These are phyloP conservation scores for Perithous albicinctus DNA, from an alignment of 2,888 invertebrate species.

Conservation along the genomic window DNA sequence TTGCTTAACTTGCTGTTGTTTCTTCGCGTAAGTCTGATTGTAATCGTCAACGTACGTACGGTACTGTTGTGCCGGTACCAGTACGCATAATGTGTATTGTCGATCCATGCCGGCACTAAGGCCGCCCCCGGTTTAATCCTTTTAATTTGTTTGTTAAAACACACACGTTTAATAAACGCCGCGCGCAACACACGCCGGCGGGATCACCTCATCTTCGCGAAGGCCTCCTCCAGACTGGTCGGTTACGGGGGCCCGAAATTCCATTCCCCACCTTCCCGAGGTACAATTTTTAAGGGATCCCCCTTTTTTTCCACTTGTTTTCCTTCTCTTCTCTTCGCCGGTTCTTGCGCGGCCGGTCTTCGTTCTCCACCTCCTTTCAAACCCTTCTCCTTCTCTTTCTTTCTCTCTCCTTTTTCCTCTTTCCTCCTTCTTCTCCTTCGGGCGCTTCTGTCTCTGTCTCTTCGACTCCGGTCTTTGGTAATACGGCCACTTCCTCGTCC, in stretches of 20 bases:
- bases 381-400: conserved; percentile 45
- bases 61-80: conserved; percentile 84
- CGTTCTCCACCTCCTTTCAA: conserved; percentile 51
- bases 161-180: conserved; percentile 65
- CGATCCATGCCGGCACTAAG: conserved; percentile 82
- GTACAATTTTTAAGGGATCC: conserved; percentile 84
- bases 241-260: conserved; percentile 84
- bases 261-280: conserved; percentile 83
- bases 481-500: conserved; percentile 40
- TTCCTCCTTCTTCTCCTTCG: conserved; percentile 59
- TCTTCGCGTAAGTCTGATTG: conserved; percentile 70
- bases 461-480: conserved; percentile 52
- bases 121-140: conserved; percentile 64
- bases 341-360: conserved; percentile 74
- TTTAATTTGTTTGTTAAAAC: too few species aligned
- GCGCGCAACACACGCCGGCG: conserved; percentile 68
- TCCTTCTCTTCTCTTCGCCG: conserved; percentile 76
- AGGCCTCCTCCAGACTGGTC: conserved; percentile 84
- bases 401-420: conserved; percentile 33
- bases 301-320: conserved; percentile 79
- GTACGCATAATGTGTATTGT: conserved; percentile 84
- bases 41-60: conserved; percentile 82
- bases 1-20: conserved; percentile 74
- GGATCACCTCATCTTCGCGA: conserved; percentile 83
- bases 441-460: conserved; percentile 36